Percentiles rank a stretch among this genome's conserved stretches.
phyloP scores from a whole-genome alignment of 2,113 vertebrate species.

The Arizona elegans region DNA sequence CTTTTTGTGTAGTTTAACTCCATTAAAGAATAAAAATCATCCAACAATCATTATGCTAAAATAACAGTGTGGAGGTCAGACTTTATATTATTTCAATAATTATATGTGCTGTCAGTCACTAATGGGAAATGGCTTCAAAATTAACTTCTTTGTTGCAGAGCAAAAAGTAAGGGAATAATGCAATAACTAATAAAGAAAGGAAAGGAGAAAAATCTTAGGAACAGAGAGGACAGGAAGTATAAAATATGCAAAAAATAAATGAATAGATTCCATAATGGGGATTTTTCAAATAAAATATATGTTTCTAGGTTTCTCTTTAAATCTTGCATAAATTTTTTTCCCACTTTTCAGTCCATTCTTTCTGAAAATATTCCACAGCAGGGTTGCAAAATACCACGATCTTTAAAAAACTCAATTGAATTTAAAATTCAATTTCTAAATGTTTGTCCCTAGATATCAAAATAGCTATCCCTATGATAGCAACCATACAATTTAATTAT shows the following conservation, averaged over 20 bases:
- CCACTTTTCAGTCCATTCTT: not conserved
- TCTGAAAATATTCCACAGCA: not conserved
- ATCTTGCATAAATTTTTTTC: not conserved
- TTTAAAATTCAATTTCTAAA: not conserved
- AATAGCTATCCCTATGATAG: not conserved
- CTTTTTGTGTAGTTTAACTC: not conserved
- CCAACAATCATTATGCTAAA: not conserved
- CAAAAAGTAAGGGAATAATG: not conserved
- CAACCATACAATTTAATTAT: not conserved
- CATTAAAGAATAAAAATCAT: not conserved
- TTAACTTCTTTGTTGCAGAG: not conserved
- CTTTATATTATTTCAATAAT: not conserved
- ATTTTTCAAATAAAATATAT: not conserved
- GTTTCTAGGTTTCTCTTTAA: not conserved
- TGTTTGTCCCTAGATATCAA: not conserved
- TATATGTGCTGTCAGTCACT: not conserved
- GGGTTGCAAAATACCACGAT: not conserved
- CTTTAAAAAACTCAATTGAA: not conserved
- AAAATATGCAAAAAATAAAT: not conserved
- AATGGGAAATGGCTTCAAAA: not conserved
- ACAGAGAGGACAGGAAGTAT: not conserved
- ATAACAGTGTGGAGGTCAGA: not conserved
- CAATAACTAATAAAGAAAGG: not conserved
- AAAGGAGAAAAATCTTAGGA: not conserved
- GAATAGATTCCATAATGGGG: not conserved